Base-by-base conservation (phyloP, 2,888 invertebrate genomes). In the Molanna angustata region DNA sequence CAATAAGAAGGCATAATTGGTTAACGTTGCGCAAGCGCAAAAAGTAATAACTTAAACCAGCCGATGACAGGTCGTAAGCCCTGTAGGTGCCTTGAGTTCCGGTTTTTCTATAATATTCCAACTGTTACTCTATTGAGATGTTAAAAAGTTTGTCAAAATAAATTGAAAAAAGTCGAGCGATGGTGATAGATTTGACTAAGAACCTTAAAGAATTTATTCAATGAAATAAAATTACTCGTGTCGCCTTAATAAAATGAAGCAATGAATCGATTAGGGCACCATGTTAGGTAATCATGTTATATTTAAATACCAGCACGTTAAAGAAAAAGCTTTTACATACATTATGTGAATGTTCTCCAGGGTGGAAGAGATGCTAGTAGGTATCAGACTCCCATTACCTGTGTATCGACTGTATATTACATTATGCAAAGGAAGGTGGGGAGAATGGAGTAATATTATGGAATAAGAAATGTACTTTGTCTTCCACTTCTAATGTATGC, bases 301-400 rank as follows among this genome's bases (percentile, higher is more conserved):
- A 27, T 27, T 27, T 27, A 27, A 27, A 27, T 27, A 27, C 27
- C 27, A 7, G 27, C 11, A 11, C n/a, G n/a, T n/a, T 27, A 27
- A 27, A 11, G 27, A 27, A 27, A 27, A 27, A 27, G 27, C 27
- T 27, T 27, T 27, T 11, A 27, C 27, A 27, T 11, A 27, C 6
- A 27, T 4, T 27, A 27, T 11, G 11, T 4, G 27, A 4, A 27
- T 20, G 27, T 11, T 7, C 27, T 11, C 27, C 11, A 27, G 4
- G 27, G 27, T n/a, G 49, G 49, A 49, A 14, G 40, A 20, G 20
- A n/a, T n/a, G n/a, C n/a, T n/a, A n/a, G n/a, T n/a, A 7, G 27
- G 51, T 49, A 47, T 46, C 57, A 57, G 53, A 51, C 53, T 57
- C 49, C 54, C 54, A 54, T 57, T 57, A 57, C 54, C 57, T 52